Base-by-base conservation (phyloP, 53 echinoderm and acorn worm species). In the Echinometra lucunter region DNA sequence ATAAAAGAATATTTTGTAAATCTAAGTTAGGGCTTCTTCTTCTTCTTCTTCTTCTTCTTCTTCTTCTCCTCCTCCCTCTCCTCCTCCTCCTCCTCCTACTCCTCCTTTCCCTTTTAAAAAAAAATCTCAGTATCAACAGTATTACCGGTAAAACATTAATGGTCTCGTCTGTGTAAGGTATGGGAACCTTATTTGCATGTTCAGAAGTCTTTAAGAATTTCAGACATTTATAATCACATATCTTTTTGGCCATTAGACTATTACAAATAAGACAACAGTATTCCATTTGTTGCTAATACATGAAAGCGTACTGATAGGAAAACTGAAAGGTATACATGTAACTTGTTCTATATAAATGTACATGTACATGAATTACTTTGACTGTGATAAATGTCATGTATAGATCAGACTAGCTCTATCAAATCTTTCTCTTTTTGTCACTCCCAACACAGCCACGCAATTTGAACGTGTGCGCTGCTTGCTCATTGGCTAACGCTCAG, bases 401-500 rank as follows among this genome's bases (percentile, higher is more conserved):
- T 94, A 58, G 82, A 44, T 83, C 85, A 63, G 94, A 83, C 94
- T 94, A 83, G 94, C 94, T 58, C 94, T 63, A 13, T 94, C 85
- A 94, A 66, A 85, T 88, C 96, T 96, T 66, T 96, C 87, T 96
- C 91, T 91, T 96, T 95, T 95, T 97, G 90, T 97, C 95, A 97
- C 95, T 95, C 96, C 96, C 97, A 96, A 96, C 96, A 95, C 96
- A 97, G 97, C 97, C 97, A 97, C 97, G 96, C 96, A 96, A 95
- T 94, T 94, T 94, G 94, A 94, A 94, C 94, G 94, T 89, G 96
- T 96, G 96, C 93, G 96, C 96, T 96, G 96, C 93, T 69, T 95
- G 87, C 95, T 88, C 94, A 92, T 80, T 92, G 90, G 92, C 92
- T 96, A 96, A 95, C 88, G 92, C 95, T 93, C 95, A 90, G 96